Percentiles rank a stretch among this genome's conserved stretches.
These are phyloP conservation scores for Silurus lanzhouensis DNA, from an alignment of 2,797 vertebrate species.

Conservation along the genomic window DNA sequence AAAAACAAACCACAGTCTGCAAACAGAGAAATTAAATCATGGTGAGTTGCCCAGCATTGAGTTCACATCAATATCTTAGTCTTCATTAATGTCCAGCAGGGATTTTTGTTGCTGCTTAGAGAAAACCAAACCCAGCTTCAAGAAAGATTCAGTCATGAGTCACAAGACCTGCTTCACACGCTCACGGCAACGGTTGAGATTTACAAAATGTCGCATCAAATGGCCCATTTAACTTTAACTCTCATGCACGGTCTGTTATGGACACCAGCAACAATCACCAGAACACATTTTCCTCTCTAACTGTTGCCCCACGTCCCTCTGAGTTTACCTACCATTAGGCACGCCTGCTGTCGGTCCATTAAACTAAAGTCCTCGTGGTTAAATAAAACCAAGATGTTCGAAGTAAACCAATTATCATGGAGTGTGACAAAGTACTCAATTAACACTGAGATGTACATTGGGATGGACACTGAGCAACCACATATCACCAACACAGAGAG, in stretches of 20 bases:
- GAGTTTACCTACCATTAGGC: constrained; percentile 85
- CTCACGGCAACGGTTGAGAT: constrained; percentile 61
- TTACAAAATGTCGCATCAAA: constrained; percentile 76
- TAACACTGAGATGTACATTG: constrained; percentile 72
- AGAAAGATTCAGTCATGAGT: constrained; percentile 8
- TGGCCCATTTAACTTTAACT: constrained; percentile 82
- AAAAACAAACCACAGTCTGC: constrained; percentile 22
- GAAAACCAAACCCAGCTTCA: not conserved
- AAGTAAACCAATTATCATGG: constrained; percentile 91
- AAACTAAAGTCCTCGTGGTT: constrained; percentile 85
- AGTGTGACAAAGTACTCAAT: constrained; percentile 89
- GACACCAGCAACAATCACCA: constrained; percentile 60
- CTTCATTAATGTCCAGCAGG: not conserved
- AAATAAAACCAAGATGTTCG: constrained; percentile 84
- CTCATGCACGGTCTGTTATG: constrained; percentile 65
- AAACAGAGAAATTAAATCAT: constrained; percentile 58
- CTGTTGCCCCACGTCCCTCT: constrained; percentile 56
- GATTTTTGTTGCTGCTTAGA: not conserved
- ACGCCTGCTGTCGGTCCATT: constrained; percentile 84
- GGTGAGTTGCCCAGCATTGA: constrained; percentile 53
- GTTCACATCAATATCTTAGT: not conserved
- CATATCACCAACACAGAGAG: not conserved
- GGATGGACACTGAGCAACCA: not conserved
- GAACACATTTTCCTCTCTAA: constrained; percentile 46
- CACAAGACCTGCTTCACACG: constrained; percentile 8